phyloP scores from a whole-genome alignment of 2,888 invertebrate genomes.

The Dyspetes luteomarginatus region DNA sequence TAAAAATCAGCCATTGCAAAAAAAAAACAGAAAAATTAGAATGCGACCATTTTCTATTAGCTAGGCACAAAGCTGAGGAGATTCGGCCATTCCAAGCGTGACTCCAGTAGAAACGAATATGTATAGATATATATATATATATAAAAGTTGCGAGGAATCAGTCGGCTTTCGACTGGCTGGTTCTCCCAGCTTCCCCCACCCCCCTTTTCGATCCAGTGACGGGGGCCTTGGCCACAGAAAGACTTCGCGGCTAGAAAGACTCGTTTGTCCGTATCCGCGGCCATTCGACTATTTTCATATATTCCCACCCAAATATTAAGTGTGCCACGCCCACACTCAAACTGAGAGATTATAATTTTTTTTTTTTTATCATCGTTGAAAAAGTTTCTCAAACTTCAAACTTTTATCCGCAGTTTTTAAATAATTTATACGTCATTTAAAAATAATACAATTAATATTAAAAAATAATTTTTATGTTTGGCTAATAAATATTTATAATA shows the following conservation, averaged over 20 bases:
- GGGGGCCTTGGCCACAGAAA: conserved; percentile 52
- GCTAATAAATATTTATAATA: too few relatives aligned
- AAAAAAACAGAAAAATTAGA: conserved; percentile 30
- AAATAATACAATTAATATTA: too few relatives aligned
- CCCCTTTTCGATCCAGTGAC: conserved; percentile 33
- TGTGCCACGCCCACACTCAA: conserved; percentile 54
- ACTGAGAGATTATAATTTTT: not conserved
- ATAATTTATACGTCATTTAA: too few relatives aligned
- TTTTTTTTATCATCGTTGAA: not conserved
- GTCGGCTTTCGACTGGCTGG: conserved; percentile 41
- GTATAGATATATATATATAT: too few relatives aligned
- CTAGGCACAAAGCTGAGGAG: conserved; percentile 29
- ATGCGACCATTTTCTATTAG: conserved; percentile 41
- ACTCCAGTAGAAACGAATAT: conserved; percentile 46
- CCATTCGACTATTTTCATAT: conserved; percentile 56
- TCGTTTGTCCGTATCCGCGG: conserved; percentile 52
- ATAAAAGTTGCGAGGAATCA: conserved; percentile 51
- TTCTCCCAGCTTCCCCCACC: conserved; percentile 3
- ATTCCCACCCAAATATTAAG: conserved; percentile 52
- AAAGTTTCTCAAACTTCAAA: not conserved
- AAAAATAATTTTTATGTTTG: too few relatives aligned
- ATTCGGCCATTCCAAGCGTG: conserved; percentile 61
- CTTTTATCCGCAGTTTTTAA: too few relatives aligned
- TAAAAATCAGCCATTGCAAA: not conserved
- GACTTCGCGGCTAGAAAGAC: conserved; percentile 60